Base-by-base conservation (phyloP, 2,797 vertebrate species). In the Melanogrammus aeglefinus region DNA sequence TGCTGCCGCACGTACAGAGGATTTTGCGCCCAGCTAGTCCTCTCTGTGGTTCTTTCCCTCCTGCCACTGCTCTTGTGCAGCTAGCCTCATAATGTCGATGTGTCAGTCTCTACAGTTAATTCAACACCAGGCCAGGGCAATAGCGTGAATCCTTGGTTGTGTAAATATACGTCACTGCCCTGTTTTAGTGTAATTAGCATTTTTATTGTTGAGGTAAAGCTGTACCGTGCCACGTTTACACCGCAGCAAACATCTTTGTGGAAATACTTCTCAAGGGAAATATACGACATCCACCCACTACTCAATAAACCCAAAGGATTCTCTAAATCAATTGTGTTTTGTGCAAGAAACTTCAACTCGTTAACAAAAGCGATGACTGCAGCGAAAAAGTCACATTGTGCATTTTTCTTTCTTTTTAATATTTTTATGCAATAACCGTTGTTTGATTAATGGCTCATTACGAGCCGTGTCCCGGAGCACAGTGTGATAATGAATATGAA, bases 401-500 rank as follows among this genome's bases (percentile, higher is more conserved):
- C 57, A 27, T 9, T 57, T 4, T 16, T 39, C 38, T 21, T 21
- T 57, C 6, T 6, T 21, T 4, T 7, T 51, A 21, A 21, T 57
- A 21, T 3, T 63, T 24, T 63, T 24, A 9, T 6, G 57, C 57
- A 63, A 69, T 69, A 27, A 27, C 63, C n/a, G 24, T 27, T 9
- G 12, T 69, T 69, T 27, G n/a, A 27, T 69, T 27, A 69, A 69
- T 69, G 63, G 57, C 9, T 69, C 63, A 24, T 82, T 85, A 77
- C 44, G 81, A 29, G 75, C 36, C 76, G 80, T 84, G 77, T 84
- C 83, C 73, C 75, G 83, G 79, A 80, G 80, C 82, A 75, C 83
- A 76, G 83, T 73, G 78, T 84, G 82, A 88, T 78, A 86, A 83
- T 90, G 86, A 91, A 91, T 92, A 88, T 91, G 85, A 89, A 93